A percentile compares a stretch with the other conserved stretches of the same genome.
Evolutionary conservation across 2,888 invertebrate species (phyloP).

Genomic region (Zaprionus lineosus): DNA sequence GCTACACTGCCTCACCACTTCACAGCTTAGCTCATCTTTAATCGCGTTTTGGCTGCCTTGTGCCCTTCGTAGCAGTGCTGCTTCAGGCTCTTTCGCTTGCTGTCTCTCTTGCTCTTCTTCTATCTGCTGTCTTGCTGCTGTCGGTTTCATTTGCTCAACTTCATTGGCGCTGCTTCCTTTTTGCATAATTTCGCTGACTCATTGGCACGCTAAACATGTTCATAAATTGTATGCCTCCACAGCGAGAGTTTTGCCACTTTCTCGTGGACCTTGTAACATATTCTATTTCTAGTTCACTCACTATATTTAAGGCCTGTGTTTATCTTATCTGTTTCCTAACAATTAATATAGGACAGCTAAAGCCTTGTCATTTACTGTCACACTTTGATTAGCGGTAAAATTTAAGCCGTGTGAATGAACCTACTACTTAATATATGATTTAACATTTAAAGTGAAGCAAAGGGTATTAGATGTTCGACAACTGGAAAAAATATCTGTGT

Average conservation of each 20-base stretch:
- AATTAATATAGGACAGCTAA: no score
- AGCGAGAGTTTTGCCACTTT: not conserved
- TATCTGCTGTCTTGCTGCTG: conserved; percentile 3
- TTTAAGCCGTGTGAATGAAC: no score
- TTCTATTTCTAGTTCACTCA: no score
- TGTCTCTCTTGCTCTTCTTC: conserved; percentile 12
- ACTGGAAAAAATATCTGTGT: not conserved
- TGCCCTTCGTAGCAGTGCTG: conserved; percentile 25
- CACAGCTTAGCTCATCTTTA: conserved; percentile 39
- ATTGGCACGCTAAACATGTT: conserved; percentile 44
- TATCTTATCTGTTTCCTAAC: no score
- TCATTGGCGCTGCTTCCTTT: conserved; percentile 53
- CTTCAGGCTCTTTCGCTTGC: conserved; percentile 2
- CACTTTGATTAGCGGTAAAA: no score
- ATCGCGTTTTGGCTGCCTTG: conserved; percentile 23
- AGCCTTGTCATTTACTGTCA: no score
- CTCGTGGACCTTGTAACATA: no score
- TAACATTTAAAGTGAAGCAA: no score
- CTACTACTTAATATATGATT: no score
- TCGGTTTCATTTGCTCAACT: conserved; percentile 53
- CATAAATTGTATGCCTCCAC: conserved; percentile 18
- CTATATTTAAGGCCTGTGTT: no score
- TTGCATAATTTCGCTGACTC: conserved; percentile 63
- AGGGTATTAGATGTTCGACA: not conserved
- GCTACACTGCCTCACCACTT: conserved; percentile 5